A percentile compares a stretch with the other conserved stretches of the same genome.
Evolutionary conservation across 2,797 vertebrate species (phyloP).

Genomic region (Discoglossus pictus): DNA sequence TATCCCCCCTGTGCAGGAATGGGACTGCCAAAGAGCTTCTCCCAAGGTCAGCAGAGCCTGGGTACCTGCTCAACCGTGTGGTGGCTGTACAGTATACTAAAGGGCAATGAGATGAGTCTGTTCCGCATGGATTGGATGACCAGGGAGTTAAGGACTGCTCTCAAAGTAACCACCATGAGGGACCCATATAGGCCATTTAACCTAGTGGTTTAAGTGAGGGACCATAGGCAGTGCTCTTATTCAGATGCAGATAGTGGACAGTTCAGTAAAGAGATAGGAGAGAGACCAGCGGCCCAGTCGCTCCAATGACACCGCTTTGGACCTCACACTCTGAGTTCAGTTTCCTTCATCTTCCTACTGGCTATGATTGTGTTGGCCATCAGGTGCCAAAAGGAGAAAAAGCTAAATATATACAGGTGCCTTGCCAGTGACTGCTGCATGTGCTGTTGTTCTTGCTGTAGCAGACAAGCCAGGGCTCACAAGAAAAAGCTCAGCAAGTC

Average conservation of each 20-base stretch:
- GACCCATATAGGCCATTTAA: constrained; percentile 89
- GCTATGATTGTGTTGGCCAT: constrained; percentile 97
- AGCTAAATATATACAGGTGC: constrained; percentile 92
- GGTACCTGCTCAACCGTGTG: constrained; percentile 88
- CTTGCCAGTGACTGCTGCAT: constrained; percentile 87
- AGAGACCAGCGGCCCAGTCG: constrained; percentile 66
- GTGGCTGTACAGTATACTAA: constrained; percentile 90
- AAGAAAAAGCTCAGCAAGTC: constrained; percentile 98
- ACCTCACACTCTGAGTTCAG: constrained; percentile 89
- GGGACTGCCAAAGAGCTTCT: constrained; percentile 88
- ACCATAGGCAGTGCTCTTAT: constrained; percentile 89
- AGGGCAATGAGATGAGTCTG: constrained; percentile 91
- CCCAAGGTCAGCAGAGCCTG: constrained; percentile 90
- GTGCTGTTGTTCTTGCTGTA: constrained; percentile 86
- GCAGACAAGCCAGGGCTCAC: constrained; percentile 82
- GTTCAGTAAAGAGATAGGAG: constrained; percentile 70
- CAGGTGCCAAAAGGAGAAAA: constrained; percentile 96
- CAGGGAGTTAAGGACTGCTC: constrained; percentile 86
- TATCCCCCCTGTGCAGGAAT: constrained; percentile 87
- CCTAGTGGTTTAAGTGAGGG: constrained; percentile 89
- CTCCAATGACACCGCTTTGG: constrained; percentile 80
- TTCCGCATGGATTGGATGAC: constrained; percentile 97
- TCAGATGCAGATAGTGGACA: constrained; percentile 85
- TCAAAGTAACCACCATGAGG: constrained; percentile 82
- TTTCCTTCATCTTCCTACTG: constrained; percentile 93